Conservation (phyloP, 2,797 vertebrate genomes). For the Rhinatrema bivittatum region DNA sequence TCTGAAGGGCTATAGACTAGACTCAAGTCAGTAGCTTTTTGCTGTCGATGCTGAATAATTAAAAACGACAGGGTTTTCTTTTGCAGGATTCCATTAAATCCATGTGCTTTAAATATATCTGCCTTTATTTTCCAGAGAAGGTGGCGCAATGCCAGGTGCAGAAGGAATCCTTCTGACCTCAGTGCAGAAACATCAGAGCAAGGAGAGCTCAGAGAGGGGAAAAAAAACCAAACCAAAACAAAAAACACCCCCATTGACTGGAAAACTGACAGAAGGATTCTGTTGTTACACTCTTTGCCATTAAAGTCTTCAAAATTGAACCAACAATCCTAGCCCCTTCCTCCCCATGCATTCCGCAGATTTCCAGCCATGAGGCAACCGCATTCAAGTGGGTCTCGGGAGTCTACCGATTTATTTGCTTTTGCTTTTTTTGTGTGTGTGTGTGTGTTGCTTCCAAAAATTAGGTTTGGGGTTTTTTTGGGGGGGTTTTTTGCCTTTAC, state of each 20-base stretch:
- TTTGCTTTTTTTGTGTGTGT: slow-evolving; percentile 54
- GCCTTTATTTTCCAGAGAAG: slow-evolving; percentile 10
- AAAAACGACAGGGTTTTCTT: slow-evolving; percentile 39
- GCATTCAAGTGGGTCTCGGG: slow-evolving; percentile 29
- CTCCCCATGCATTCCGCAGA: slow-evolving; percentile 34
- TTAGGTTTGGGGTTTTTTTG: slow-evolving; percentile 45
- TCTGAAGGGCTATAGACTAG: slow-evolving; percentile 3
- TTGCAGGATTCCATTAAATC: slow-evolving; percentile 21
- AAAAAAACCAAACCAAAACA: too few species aligned
- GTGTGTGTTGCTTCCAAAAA: slow-evolving; percentile 53
- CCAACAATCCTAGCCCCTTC: slow-evolving; percentile 51
- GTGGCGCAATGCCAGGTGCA: slow-evolving; percentile 33
- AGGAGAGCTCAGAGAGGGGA: slow-evolving; percentile 40
- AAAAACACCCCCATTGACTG: slow-evolving; percentile 33
- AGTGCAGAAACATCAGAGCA: slow-evolving; percentile 14
- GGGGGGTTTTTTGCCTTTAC: slow-evolving; percentile 48
- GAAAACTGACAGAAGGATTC: slow-evolving; percentile 43
- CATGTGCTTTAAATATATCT: slow-evolving; percentile 19
- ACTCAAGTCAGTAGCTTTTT: slow-evolving; percentile 19
- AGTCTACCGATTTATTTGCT: slow-evolving; percentile 54
- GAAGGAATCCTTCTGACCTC: slow-evolving; percentile 15
- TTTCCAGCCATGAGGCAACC: slow-evolving; percentile 50
- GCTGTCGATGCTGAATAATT: slow-evolving; percentile 38
- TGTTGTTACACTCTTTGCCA: slow-evolving; percentile 37
- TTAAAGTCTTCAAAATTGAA: slow-evolving; percentile 44